phyloP scores from a whole-genome alignment of 2,888 invertebrate genomes.

The Phytoseiulus persimilis region DNA sequence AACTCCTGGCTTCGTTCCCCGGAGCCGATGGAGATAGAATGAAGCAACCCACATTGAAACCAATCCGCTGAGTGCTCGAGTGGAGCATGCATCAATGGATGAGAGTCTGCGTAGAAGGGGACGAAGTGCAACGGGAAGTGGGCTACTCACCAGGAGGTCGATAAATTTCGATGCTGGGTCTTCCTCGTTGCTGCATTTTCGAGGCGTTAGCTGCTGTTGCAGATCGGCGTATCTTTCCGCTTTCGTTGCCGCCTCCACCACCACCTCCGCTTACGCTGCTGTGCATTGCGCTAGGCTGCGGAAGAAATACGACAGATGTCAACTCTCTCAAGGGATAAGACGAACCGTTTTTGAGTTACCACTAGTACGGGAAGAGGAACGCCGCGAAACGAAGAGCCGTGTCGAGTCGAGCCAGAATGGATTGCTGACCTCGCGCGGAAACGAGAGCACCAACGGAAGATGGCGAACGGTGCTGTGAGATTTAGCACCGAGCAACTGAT shows the following conservation, averaged over 20 bases:
- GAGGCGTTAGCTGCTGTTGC: slow-evolving; percentile 34
- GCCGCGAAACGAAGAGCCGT: no score
- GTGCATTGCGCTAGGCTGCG: slow-evolving; percentile 26
- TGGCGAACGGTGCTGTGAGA: no score
- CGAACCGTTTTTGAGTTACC: no score
- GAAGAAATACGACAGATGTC: background rate
- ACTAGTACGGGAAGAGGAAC: no score
- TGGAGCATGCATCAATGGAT: background rate
- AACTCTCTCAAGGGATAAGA: background rate
- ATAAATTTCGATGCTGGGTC: slow-evolving; percentile 38
- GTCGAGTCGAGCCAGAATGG: no score
- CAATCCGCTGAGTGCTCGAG: background rate
- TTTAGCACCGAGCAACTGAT: no score
- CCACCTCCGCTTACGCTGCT: slow-evolving; percentile 26
- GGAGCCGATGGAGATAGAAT: no score
- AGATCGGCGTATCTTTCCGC: slow-evolving; percentile 31
- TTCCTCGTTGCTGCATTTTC: slow-evolving; percentile 28
- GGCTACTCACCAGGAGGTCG: slow-evolving; percentile 29
- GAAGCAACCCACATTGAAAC: background rate
- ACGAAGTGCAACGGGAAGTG: background rate
- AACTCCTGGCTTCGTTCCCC: background rate
- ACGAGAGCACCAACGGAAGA: no score
- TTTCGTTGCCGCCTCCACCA: slow-evolving; percentile 14
- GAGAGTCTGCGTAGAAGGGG: background rate
- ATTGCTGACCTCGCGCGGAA: no score